A percentile compares a stretch with the other conserved stretches of the same genome.
Conservation (phyloP, 2,113 vertebrate species). For the Hepsetus odoe region DNA sequence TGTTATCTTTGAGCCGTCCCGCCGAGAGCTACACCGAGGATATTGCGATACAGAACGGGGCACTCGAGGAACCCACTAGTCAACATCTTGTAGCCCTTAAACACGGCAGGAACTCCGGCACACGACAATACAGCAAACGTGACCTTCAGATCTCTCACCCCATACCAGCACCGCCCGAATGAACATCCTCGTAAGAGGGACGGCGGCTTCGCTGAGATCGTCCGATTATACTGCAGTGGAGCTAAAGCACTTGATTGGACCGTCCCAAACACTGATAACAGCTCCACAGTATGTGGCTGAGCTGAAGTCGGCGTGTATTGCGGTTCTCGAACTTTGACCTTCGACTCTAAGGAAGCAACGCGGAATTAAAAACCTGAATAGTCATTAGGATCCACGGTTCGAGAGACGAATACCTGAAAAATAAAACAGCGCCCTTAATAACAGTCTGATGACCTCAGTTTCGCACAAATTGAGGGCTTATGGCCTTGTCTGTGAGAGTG, state of each 20-base stretch:
- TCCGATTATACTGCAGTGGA: not conserved
- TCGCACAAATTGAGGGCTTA: not conserved
- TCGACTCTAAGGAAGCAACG: not conserved
- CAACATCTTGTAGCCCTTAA: conserved; percentile 40
- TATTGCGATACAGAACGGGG: conserved; percentile 24
- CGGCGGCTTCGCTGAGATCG: not conserved
- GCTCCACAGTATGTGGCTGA: not conserved
- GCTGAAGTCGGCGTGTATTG: conserved; percentile 8
- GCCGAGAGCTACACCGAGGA: conserved; percentile 11
- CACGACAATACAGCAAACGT: conserved; percentile 3
- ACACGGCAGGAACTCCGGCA: not conserved
- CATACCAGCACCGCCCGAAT: not conserved
- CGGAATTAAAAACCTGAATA: conserved; percentile 13
- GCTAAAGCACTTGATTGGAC: conserved; percentile 7
- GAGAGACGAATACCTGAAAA: not conserved
- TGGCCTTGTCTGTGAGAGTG: too few relatives aligned
- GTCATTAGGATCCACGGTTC: not conserved
- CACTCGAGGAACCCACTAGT: not conserved
- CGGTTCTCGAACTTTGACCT: conserved; percentile 9
- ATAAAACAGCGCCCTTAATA: not conserved
- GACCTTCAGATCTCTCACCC: not conserved
- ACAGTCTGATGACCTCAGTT: not conserved
- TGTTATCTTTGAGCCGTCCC: not conserved
- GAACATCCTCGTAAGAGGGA: not conserved
- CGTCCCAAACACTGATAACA: not conserved